These are phyloP conservation scores for Simalia tracyae DNA, from an alignment of 2,797 vertebrate genomes.

Conservation along the genomic window DNA sequence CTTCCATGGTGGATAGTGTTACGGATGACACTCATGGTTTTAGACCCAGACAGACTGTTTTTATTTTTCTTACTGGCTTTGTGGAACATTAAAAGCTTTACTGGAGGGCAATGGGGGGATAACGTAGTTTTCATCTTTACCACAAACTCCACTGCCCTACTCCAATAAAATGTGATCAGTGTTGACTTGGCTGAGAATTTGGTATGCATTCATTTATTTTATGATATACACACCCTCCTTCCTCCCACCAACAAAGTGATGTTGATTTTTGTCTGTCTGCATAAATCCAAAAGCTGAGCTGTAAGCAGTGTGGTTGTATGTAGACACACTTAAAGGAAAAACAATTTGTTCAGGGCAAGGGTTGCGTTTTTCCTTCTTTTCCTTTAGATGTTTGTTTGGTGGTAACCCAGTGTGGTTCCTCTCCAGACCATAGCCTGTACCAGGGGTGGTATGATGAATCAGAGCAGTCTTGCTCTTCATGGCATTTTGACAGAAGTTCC, in stretches of 20 bases:
- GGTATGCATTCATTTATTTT: background rate
- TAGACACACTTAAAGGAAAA: background rate
- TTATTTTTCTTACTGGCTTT: slow-evolving; percentile 32
- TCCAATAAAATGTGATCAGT: background rate
- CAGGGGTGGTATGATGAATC: background rate
- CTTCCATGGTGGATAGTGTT: slow-evolving; percentile 15
- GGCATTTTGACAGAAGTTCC: background rate
- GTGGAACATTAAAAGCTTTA: slow-evolving; percentile 27
- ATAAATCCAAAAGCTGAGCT: background rate
- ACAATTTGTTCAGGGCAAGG: background rate
- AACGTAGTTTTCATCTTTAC: slow-evolving; percentile 27
- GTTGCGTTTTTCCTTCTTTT: background rate
- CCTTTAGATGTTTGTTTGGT: slow-evolving; percentile 13
- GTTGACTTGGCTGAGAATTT: slow-evolving; percentile 7
- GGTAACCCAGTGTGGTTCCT: background rate
- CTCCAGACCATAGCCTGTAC: background rate
- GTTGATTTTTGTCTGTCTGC: slow-evolving; percentile 21
- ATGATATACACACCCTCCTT: background rate
- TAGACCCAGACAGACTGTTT: slow-evolving; percentile 11
- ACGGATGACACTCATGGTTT: slow-evolving; percentile 21
- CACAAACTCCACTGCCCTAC: background rate
- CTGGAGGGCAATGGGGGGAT: slow-evolving; percentile 21
- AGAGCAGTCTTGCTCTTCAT: background rate
- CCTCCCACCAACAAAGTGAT: background rate
- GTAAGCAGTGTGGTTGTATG: background rate